Evolutionary conservation across 2,113 vertebrate genomes (phyloP), one percentile per base, ranked within the genome.

Genomic region (Nesoenas mayeri): DNA sequence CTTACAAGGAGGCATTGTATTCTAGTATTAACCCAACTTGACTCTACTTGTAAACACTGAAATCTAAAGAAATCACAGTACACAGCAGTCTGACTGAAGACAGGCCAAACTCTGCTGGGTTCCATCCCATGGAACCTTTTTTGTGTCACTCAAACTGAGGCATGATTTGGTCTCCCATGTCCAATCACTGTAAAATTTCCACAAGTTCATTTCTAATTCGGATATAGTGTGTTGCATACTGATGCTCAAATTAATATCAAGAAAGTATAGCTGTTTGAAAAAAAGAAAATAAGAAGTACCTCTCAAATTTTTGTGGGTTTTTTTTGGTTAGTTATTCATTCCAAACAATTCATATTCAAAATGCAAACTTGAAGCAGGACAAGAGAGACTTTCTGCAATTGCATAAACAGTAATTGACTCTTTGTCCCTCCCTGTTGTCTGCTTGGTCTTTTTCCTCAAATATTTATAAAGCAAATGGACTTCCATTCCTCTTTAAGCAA

Each of bases 1-100:
- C 71, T 88, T 90, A 90, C 56, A 94, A 95, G 72, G 82, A 84
- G 8, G 1, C 66, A 92, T 75, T 86, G 91, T 92, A 53, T 69
- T 90, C 50, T 75, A 51, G 72, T 32, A 48, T 74, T 91, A 84
- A 72, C 72, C 44, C 66, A 91, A 57, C 48, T 90, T 78, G 62
- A 91, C 80, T 89, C 24, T 47, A 36, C 56, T 91, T 78, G 64
- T 82, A 89, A 81, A 81, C 51, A 82, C 60, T 36, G 54, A 93
- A 89, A 86, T 61, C 44, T 87, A 38, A 94, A 48, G 44, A 89
- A 86, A 89, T 89, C 77, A 77, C 29, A 60, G 47, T 69, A 83
- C 80, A n/a, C 36, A 60, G 34, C 44, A 69, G 65, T 44, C 51
- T 93, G 66, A 80, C 73, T 91, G 89, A 94, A 89, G 64, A 81